Base-by-base conservation (phyloP, 2,113 vertebrate genomes). In the Ictalurus punctatus region DNA sequence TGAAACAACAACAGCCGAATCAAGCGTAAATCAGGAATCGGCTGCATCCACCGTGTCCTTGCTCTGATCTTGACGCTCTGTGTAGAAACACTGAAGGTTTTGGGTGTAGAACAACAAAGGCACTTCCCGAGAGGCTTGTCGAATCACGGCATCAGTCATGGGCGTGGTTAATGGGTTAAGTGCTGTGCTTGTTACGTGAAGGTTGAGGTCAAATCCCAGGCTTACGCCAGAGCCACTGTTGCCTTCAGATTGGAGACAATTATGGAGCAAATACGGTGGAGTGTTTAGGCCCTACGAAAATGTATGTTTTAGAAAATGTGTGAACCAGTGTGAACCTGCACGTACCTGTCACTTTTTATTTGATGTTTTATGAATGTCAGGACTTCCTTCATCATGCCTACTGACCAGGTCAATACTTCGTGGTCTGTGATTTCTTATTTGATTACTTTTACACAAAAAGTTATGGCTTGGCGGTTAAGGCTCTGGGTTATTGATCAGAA, bases 1-100 rank as follows among this genome's bases (percentile, higher is more conserved):
- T 84, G 56, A 84, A 79, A 54, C 76, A 83, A 81, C 59, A 85
- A 73, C 37, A 86, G 52, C 10, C 59, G 86, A 91, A 90, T 90
- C 37, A 86, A 85, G 83, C 21, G 48, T 78, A 73, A 83, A 37
- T 86, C 54, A 52, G 30, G 56, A 63, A n/a, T 40, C 7, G 40
- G 59, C 25, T 30, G 6, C 37, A 83, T 67, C 27, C n/a, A 34
- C 67, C 40, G 10, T 78, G 86, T 56, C 69, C 71, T 87, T 90
- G 78, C 59, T 81, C 40, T n/a, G 61, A 63, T 69, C 61, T 79
- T 79, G 73, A 59, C 10, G 44, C 37, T 34, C 59, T 79, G 17
- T 37, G 16, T 52, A 58, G 52, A 83, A 87, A 71, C 65, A 23
- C 63, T 71, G 59, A 67, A 52, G 56, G 19, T 61, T 81, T 67